A percentile compares a stretch with the other conserved stretches of the same genome.
phyloP scores from a whole-genome alignment of 2,888 invertebrate species.

The Colletes collaris region DNA sequence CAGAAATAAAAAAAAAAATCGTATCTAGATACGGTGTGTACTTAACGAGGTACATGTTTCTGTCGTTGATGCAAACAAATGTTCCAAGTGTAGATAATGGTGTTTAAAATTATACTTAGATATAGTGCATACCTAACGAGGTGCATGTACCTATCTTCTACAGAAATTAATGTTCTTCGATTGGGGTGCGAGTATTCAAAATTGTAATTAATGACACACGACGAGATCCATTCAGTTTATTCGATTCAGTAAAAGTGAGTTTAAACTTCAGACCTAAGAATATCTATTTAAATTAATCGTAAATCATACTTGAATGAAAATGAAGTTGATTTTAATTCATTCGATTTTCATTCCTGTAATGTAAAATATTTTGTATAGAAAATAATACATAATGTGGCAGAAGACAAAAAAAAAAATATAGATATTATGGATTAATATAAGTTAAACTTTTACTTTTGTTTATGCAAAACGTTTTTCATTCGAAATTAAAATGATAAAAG shows the following conservation, averaged over 20 bases:
- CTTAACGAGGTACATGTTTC: slow-evolving; percentile 60
- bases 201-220: slow-evolving; percentile 12
- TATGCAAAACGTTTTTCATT: too few relatives aligned
- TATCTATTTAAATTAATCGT: background rate
- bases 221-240: background rate
- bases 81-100: slow-evolving; percentile 50
- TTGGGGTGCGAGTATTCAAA: slow-evolving; percentile 3
- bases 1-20: slow-evolving; percentile 9
- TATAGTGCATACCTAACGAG: slow-evolving; percentile 53
- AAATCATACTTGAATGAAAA: too few relatives aligned
- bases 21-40: slow-evolving; percentile 26
- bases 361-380: too few relatives aligned
- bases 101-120: slow-evolving; percentile 55
- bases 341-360: too few relatives aligned
- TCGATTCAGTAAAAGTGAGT: background rate
- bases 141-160: slow-evolving; percentile 41
- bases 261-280: background rate
- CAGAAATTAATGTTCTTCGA: slow-evolving; percentile 43
- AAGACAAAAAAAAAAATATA: too few relatives aligned
- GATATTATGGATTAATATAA: too few relatives aligned
- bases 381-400: too few relatives aligned
- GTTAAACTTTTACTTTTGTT: too few relatives aligned
- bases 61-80: slow-evolving; percentile 54
- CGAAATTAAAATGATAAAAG: too few relatives aligned
- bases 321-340: too few relatives aligned